A percentile compares a stretch with the other conserved stretches of the same genome.
Conservation (phyloP, 2,113 vertebrate genomes). For the Elaphurus davidianus region DNA sequence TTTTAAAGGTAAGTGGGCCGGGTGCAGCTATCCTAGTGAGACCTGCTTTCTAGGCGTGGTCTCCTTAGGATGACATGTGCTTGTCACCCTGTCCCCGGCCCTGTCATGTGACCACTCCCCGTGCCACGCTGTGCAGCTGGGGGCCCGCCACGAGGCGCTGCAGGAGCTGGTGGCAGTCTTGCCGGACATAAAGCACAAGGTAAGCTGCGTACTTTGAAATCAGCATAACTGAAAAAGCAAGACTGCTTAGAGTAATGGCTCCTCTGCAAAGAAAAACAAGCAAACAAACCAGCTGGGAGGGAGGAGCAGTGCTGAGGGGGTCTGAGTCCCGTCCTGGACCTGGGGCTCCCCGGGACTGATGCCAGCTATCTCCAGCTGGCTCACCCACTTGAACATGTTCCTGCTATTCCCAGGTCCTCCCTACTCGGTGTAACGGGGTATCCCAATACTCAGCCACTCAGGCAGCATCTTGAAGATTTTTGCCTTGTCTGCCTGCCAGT, state of each 20-base stretch:
- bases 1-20: constrained; percentile 87
- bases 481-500: fast-evolving
- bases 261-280: background rate
- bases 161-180: constrained; percentile 93
- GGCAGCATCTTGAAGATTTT: background rate
- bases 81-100: background rate
- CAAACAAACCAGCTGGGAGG: fast-evolving
- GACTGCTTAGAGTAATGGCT: fast-evolving
- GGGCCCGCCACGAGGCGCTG: constrained; percentile 87
- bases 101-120: fast-evolving
- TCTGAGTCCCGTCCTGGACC: fast-evolving
- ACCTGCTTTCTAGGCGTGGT: fast-evolving
- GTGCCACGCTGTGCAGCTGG: constrained; percentile 83
- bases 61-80: fast-evolving
- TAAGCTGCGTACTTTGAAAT: constrained; percentile 41
- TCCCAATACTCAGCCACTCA: background rate
- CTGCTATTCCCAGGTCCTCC: background rate
- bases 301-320: fast-evolving
- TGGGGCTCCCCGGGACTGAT: fast-evolving
- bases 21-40: fast-evolving
- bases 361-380: fast-evolving
- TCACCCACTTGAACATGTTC: fast-evolving
- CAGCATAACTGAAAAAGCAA: background rate
- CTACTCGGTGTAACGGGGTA: fast-evolving
- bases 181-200: constrained; percentile 93